Evolutionary conservation across 2,888 invertebrate genomes (phyloP), one percentile per base, ranked within the genome.

Genomic region (Cephus nigrinus): DNA sequence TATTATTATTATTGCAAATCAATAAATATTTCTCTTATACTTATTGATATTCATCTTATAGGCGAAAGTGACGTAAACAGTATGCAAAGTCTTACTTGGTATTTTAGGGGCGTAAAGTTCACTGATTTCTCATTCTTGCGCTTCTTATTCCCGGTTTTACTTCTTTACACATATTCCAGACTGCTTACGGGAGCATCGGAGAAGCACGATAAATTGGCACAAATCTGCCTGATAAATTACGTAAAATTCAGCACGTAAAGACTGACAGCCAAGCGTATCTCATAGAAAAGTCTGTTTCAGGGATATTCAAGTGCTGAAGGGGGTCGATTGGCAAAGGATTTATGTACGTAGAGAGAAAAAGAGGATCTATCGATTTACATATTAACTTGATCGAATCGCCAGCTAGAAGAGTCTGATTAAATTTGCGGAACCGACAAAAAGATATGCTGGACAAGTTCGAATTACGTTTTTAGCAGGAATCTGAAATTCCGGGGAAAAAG

Each of bases 271-370:
- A 71, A 71, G 30, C 71, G 71, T 71, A 31, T 71, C 71, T 30
- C 71, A 23, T 33, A 33, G 32, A 12, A 33, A 71, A 71, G 71
- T 33, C 15, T 33, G 12, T 33, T 71, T 71, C 12, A 71, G 71
- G 32, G 31, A 32, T 12, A 32, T n/a, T 36, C 23, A 15, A 11
- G 80, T 80, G 79, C 78, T 78, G 81, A 84, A 84, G 81, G 81
- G 80, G 12, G 35, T 79, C 78, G 81, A 84, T 84, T 80, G 82
- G 75, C 72, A 72, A 68, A 69, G 79, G 80, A 84, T 84, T 84
- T 84, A 84, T 83, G 80, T 79, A 84, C 84, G 84, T 15, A 83
- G 82, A 82, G 82, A 84, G 81, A 84, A 75, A 68, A 76, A 33
- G 69, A 71, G 35, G 35, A 84, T 81, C 80, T 81, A 75, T 75